phyloP scores from a whole-genome alignment of 1,140 invertebrate species.

The Ceratina japonica region DNA sequence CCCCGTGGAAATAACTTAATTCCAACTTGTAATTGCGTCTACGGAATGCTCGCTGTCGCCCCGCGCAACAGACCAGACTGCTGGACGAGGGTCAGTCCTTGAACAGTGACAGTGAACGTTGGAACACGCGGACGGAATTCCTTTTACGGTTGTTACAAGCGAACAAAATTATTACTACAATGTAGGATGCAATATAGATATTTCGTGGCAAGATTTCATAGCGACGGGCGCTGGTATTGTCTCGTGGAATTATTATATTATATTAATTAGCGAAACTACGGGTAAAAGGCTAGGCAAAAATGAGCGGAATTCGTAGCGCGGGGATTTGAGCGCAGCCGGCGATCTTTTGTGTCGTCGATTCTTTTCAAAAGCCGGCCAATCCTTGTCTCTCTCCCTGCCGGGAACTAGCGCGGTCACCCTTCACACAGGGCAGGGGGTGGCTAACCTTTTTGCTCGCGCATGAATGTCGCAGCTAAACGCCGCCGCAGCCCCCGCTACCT shows the following conservation, averaged over 20 bases:
- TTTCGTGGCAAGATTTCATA: no score
- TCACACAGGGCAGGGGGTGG: not conserved
- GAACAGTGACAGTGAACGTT: not conserved
- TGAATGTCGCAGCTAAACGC: slow-evolving; percentile 25
- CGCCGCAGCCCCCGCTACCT: slow-evolving; percentile 19
- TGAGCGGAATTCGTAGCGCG: no score
- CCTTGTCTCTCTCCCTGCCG: slow-evolving; percentile 7
- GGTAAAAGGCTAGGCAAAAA: no score
- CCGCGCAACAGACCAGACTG: not conserved
- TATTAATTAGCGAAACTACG: no score
- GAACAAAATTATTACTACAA: no score
- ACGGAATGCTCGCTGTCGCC: not conserved
- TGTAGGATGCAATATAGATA: no score
- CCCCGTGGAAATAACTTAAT: slow-evolving; percentile 58
- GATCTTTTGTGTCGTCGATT: slow-evolving; percentile 12
- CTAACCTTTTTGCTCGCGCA: slow-evolving; percentile 35
- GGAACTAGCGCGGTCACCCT: not conserved
- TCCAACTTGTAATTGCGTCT: slow-evolving; percentile 49
- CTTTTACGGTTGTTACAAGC: no score
- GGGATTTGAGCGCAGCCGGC: not conserved
- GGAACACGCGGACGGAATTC: no score
- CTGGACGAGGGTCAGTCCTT: not conserved
- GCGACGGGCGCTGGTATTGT: no score
- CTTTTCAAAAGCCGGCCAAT: slow-evolving; percentile 37
- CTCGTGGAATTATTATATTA: no score